These are phyloP conservation scores for Crotophaga sulcirostris DNA, from an alignment of 2,113 vertebrate genomes.

Conservation along the genomic window DNA sequence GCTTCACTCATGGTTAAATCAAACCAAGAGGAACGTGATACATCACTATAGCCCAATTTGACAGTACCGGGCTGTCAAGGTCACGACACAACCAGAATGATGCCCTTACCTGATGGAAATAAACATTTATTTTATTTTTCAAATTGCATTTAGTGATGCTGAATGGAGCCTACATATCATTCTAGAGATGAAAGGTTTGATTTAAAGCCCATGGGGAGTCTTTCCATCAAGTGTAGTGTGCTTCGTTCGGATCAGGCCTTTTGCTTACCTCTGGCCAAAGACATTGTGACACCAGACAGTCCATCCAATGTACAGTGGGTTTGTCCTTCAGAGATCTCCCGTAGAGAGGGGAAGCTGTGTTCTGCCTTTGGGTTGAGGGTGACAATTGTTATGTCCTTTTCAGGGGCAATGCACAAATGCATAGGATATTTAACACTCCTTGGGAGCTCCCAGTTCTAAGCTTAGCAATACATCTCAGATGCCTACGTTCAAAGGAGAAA, in stretches of 20 bases:
- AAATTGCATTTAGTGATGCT: neutral
- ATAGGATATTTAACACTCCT: neutral
- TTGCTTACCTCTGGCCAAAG: fast-evolving
- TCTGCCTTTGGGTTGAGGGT: neutral
- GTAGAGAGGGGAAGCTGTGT: neutral
- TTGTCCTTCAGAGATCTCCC: neutral
- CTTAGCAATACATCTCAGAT: neutral
- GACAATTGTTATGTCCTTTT: neutral
- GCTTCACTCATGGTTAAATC: neutral
- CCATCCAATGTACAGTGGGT: neutral
- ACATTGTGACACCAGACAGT: neutral
- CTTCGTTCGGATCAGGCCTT: neutral
- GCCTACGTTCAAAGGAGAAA: neutral
- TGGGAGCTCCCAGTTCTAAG: neutral
- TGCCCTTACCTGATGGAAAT: neutral
- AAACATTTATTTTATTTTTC: neutral
- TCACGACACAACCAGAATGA: neutral
- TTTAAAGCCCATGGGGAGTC: neutral
- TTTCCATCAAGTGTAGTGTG: neutral
- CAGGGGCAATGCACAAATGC: neutral
- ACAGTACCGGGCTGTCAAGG: neutral
- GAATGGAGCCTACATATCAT: neutral
- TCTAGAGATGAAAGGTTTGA: neutral
- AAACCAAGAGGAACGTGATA: neutral
- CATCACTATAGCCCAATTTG: neutral